Percentiles rank a stretch among this genome's conserved stretches.
Conservation (phyloP, 2,888 invertebrate genomes). For the Caenorhabditis becei region DNA sequence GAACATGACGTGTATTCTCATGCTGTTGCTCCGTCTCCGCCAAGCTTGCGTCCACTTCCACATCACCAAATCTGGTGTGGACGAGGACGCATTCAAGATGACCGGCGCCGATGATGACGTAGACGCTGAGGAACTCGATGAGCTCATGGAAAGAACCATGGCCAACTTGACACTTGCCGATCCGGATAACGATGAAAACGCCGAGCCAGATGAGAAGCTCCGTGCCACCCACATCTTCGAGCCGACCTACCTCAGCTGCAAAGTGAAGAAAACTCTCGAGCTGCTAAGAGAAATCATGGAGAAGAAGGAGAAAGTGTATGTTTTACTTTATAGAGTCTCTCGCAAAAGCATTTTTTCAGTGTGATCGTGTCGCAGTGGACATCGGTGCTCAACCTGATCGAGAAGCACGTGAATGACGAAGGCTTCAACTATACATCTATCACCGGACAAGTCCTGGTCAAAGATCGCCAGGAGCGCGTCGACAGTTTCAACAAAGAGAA, state of each 20-base stretch:
- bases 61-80: constrained; percentile 85
- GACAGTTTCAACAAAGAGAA: constrained; percentile 87
- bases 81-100: constrained; percentile 76
- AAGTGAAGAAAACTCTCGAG: constrained; percentile 59
- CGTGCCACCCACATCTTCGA: constrained; percentile 68
- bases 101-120: constrained; percentile 66
- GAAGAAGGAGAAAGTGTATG: constrained; percentile 64
- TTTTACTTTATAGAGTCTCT: not conserved
- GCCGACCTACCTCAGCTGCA: constrained; percentile 47
- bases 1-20: constrained; percentile 84
- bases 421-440: constrained; percentile 85
- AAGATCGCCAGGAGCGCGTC: constrained; percentile 83
- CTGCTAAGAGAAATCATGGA: constrained; percentile 61
- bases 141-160: constrained; percentile 68
- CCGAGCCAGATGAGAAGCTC: not conserved
- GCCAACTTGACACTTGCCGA: constrained; percentile 67
- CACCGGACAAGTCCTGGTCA: constrained; percentile 87
- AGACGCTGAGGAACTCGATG: constrained; percentile 38
- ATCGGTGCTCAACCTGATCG: constrained; percentile 88
- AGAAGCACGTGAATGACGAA: constrained; percentile 84
- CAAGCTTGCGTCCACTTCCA: constrained; percentile 94
- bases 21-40: constrained; percentile 89
- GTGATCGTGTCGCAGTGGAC: constrained; percentile 95
- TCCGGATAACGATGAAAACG: constrained; percentile 55
- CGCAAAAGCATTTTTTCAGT: constrained; percentile 69